Base-by-base conservation (phyloP, 1,140 invertebrate species). In the Akabosia matsudoensis region DNA sequence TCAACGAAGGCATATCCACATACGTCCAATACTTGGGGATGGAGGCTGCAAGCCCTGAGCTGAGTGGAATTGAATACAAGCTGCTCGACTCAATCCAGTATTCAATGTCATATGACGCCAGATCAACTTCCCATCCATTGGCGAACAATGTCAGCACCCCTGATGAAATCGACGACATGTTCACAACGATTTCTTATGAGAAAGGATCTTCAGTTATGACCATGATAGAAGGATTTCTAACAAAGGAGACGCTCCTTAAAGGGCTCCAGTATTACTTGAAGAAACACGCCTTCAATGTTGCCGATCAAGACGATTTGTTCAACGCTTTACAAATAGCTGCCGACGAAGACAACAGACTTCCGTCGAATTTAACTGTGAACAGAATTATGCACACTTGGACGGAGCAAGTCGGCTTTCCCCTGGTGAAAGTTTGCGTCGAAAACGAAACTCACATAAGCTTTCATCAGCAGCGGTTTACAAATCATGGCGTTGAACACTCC, bases 271-370 rank as follows among this genome's bases (percentile, higher is more conserved):
- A 80, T 33, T 84, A 84, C 75, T 77, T 84, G 1, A 78, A 83
- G 1, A 76, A 64, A 2, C 74, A 73, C 78, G 80, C 79, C 72
- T 96, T 91, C 80, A 86, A 88, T 26, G 92, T 90, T 73, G 93
- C 95, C 0, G 90, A 91, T 54, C 94, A 96, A 84, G 89, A 93
- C 81, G 93, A 97, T 85, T 84, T 97, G 0, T 97, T 94, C 93
- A 84, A 88, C 34, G 89, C 90, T 18, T 84, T 97, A 4, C 86
- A 90, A 26, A 26, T 22, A 2, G 52, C 22, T 18, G 73, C 73
- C 4, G 37, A 1, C 24, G 70, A 2, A 13, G 70, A 72, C 14
- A 45, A 45, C 22, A 30, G 88, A 13, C 26, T 30, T 31, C 82
- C 85, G 4, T 77, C 80, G 0, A 79, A 82, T 0, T 77, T 76